Evolutionary conservation across 2,797 vertebrate genomes (phyloP).

Genomic region (Micrastur ruficollis): DNA sequence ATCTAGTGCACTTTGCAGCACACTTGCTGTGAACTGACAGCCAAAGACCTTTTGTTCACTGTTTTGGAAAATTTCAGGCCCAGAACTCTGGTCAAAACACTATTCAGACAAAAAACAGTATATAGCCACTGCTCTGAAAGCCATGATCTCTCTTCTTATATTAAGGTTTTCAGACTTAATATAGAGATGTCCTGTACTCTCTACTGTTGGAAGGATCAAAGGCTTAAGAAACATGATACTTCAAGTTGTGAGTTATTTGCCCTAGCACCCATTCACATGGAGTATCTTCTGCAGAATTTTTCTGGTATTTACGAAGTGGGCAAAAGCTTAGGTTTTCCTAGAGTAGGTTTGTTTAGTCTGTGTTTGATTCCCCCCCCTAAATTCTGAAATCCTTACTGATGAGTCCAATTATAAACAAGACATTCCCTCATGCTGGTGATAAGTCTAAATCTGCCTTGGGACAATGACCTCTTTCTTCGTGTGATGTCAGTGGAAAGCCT

Average conservation of each 20-base stretch:
- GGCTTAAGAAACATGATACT: not conserved
- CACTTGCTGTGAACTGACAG: conserved; percentile 9
- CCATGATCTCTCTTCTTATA: not conserved
- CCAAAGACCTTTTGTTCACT: conserved; percentile 1
- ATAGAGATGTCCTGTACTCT: not conserved
- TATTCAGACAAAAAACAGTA: not conserved
- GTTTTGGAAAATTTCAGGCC: not conserved
- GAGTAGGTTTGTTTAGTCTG: not conserved
- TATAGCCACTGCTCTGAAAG: not conserved
- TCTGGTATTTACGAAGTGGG: not conserved
- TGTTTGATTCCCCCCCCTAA: not conserved
- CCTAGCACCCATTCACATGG: not conserved
- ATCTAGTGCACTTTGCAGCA: not conserved
- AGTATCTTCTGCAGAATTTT: not conserved
- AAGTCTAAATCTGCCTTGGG: not conserved
- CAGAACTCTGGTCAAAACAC: not conserved
- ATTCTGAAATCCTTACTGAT: not conserved
- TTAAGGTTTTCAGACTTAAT: not conserved
- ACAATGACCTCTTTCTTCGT: not conserved
- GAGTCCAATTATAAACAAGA: not conserved
- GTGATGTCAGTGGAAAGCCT: not conserved
- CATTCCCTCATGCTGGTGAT: not conserved
- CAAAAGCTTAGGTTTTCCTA: not conserved
- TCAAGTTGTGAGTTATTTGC: not conserved
- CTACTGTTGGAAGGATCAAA: not conserved